phyloP scores from a whole-genome alignment of 2,797 vertebrate species.

The Clangula hyemalis region DNA sequence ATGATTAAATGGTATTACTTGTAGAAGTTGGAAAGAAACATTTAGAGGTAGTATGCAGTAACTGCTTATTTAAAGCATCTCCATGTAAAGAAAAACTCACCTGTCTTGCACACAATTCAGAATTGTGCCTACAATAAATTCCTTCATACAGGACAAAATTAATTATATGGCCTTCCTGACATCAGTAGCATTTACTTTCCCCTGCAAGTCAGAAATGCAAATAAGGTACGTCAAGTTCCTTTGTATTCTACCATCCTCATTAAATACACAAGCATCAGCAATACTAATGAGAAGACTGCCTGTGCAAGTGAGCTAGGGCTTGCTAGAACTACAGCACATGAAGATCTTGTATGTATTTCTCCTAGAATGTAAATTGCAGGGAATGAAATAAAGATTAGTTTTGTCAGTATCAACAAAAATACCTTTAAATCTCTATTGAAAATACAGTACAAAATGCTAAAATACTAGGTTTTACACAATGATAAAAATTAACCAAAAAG shows the following conservation, averaged over 20 bases:
- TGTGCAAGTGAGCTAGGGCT: slow-evolving; percentile 34
- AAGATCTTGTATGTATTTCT: slow-evolving; percentile 92
- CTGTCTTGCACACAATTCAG: slow-evolving; percentile 97
- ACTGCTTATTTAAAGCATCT: background rate
- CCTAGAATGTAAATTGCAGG: slow-evolving; percentile 74
- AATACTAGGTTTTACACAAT: background rate
- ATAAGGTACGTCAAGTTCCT: background rate
- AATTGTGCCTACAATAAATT: slow-evolving; percentile 96
- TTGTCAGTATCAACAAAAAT: background rate
- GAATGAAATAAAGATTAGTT: background rate
- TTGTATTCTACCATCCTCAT: background rate
- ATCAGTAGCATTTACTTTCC: slow-evolving; percentile 89
- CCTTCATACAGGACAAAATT: slow-evolving; percentile 96
- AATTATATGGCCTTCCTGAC: slow-evolving; percentile 93
- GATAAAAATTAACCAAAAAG: background rate
- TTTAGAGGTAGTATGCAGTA: background rate
- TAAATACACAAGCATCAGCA: background rate
- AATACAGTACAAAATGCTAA: background rate
- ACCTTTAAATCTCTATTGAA: background rate
- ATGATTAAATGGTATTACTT: background rate
- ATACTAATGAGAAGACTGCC: background rate
- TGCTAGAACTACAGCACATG: slow-evolving; percentile 94
- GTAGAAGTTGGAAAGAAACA: background rate
- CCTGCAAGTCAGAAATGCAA: slow-evolving; percentile 76
- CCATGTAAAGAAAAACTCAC: slow-evolving; percentile 74